Base-by-base conservation (phyloP, 2,888 invertebrate species). In the Lycophotia porphyrea region DNA sequence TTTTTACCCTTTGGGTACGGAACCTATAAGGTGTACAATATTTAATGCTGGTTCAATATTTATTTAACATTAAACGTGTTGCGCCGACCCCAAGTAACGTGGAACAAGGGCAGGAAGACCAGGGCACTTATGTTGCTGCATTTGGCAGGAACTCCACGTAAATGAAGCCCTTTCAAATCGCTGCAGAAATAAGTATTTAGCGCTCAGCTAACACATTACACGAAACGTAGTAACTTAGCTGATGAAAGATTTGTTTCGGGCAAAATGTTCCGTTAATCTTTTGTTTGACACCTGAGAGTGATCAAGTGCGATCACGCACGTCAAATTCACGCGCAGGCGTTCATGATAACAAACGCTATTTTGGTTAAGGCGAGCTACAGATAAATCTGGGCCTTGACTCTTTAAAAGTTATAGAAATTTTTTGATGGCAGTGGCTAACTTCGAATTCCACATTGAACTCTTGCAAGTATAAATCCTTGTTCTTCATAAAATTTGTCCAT, bases 281-380 rank as follows among this genome's bases (percentile, higher is more conserved):
- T 85, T 85, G 80, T 84, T 86, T 86, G 76, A 70, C 60, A 47
- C 24, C 64, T 27, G 52, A 71, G 64, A 77, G 61, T 82, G 83
- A 83, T 80, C 55, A 85, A 84, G 71, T 76, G 21, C 70, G 65
- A 86, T 83, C 87, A 86, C 81, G 85, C 87, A 83, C 71, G 73
- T 80, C 76, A 71, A 66, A 69, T 71, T 76, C 78, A 84, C 68
- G 80, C 76, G 73, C 76, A 70, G 52, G 49, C 36, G 21, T 67
- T n/a, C 39, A 68, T 74, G 55, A 55, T 86, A 84, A 78, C 82
- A 71, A 69, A 64, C 52, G 74, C 69, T 84, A 75, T 75, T 82
- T 78, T 64, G 13, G 77, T 71, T 34, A 58, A 64, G n/a, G 42
- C 31, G 21, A 63, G 36, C 44, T 67, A 58, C 65, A 66, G 52